Percentiles rank a stretch among this genome's conserved stretches.
These are phyloP conservation scores for Standfussiana lucernea DNA, from an alignment of 2,888 invertebrate species.

Conservation along the genomic window DNA sequence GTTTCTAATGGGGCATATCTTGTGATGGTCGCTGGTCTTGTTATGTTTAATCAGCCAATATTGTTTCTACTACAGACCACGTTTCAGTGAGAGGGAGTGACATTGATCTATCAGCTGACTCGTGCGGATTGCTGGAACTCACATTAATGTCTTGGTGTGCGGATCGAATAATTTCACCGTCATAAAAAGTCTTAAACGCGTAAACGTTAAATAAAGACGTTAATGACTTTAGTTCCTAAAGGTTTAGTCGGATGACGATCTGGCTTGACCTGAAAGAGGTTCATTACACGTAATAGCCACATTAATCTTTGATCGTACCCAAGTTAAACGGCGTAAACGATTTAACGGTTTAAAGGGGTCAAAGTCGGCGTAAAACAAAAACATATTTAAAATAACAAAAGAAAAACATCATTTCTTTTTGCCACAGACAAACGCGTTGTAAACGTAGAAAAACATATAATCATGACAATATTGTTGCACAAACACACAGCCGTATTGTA, in stretches of 20 bases:
- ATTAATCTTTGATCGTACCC: slow-evolving; percentile 43
- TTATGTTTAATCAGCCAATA: background rate
- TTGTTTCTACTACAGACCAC: background rate
- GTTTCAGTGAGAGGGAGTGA: background rate
- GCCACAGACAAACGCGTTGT: slow-evolving; percentile 14
- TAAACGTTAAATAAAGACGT: slow-evolving; percentile 12
- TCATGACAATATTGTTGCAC: slow-evolving; percentile 62
- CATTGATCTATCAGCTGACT: background rate
- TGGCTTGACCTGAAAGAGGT: slow-evolving; percentile 40
- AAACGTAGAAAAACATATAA: slow-evolving; percentile 43
- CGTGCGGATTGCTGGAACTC: background rate
- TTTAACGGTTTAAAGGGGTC: background rate
- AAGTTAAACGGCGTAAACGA: slow-evolving; percentile 15
- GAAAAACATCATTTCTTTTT: slow-evolving; percentile 42
- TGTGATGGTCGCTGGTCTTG: background rate
- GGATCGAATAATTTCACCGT: slow-evolving; percentile 14
- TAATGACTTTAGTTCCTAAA: slow-evolving; percentile 12
- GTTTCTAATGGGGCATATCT: background rate
- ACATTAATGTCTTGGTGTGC: background rate
- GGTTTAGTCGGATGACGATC: slow-evolving; percentile 32
- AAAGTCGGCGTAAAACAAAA: slow-evolving; percentile 11
- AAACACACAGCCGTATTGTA: slow-evolving; percentile 61
- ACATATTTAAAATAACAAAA: slow-evolving; percentile 20
- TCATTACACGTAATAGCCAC: slow-evolving; percentile 32
- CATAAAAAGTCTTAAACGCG: background rate